Base-by-base conservation (phyloP, 2,113 vertebrate genomes). In the Callocephalon fimbriatum region DNA sequence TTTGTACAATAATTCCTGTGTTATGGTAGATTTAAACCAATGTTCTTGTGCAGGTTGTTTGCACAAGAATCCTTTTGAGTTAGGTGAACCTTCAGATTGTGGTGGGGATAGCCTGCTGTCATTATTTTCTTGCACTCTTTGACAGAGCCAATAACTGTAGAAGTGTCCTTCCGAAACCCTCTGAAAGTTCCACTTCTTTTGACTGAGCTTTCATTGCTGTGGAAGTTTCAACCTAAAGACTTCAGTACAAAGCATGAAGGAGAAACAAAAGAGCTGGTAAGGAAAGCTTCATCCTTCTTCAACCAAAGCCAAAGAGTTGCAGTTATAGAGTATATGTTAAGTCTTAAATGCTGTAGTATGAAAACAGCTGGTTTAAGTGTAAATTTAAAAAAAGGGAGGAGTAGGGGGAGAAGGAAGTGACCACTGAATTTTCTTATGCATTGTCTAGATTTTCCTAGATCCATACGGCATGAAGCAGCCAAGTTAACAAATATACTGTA, bases 91-190 rank as follows among this genome's bases (percentile, higher is more conserved):
- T 58, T 86, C 20, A 51, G 27, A 10, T 7, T 53, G 40, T 76
- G 20, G 22, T 59, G 27, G 21, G 7, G 22, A 35, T 77, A 81
- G 9, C 16, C 23, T 31, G 4, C 77, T 75, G 35, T 82, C 20
- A 62, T 61, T 59, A 12, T 48, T 81, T 88, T 85, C 53, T 92
- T 93, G 37, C 8, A 26, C 22, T 75, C 87, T 94, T 95, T 77
- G 59, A 83, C 68, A 99, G 99, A 99, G 78, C 99, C 99, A 54
- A 98, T 99, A 95, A 99, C 99, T 61, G 99, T 99, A 73, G 99
- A 99, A 98, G 98, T 99, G 89, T 98, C 98, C 21, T 99, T 99
- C 97, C 98, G 98, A 97, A 99, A 99, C 93, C 99, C 99, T 65
- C 95, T 99, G 86, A 99, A 99, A 96, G 98, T 99, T 97, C 98